Conservation (phyloP, 2,797 vertebrate genomes). For the Trachops cirrhosus region DNA sequence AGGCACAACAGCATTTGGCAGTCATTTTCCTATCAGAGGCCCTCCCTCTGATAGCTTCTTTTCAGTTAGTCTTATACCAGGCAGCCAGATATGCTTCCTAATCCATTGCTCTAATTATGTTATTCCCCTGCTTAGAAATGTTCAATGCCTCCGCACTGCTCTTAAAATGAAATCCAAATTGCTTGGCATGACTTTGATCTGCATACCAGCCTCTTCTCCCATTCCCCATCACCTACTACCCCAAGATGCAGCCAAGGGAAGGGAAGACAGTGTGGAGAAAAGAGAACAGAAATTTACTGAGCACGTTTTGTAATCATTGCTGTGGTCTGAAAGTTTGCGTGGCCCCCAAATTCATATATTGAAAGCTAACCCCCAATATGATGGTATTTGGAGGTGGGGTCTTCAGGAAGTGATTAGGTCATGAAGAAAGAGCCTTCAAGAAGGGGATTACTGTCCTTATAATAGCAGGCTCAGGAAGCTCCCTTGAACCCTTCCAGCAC, state of each 20-base stretch:
- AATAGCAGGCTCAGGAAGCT: neutral
- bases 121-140: neutral
- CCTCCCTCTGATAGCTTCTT: neutral
- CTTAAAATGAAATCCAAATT: neutral
- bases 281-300: neutral
- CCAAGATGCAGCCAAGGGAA: neutral
- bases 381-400: neutral
- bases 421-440: neutral
- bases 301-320: neutral
- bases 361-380: neutral
- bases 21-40: neutral
- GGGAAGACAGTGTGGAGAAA: neutral
- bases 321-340: neutral
- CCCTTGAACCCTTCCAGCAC: neutral
- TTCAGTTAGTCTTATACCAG: accelerated
- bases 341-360: neutral
- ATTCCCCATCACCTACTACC: neutral
- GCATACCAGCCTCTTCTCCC: neutral
- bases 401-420: neutral
- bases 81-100: neutral
- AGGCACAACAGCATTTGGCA: neutral
- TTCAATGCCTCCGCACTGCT: accelerated
- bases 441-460: neutral
- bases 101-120: neutral
- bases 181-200: neutral